Evolutionary conservation across 2,797 vertebrate species (phyloP), one percentile per base, ranked within the genome.

Genomic region (Mastacembelus armatus): DNA sequence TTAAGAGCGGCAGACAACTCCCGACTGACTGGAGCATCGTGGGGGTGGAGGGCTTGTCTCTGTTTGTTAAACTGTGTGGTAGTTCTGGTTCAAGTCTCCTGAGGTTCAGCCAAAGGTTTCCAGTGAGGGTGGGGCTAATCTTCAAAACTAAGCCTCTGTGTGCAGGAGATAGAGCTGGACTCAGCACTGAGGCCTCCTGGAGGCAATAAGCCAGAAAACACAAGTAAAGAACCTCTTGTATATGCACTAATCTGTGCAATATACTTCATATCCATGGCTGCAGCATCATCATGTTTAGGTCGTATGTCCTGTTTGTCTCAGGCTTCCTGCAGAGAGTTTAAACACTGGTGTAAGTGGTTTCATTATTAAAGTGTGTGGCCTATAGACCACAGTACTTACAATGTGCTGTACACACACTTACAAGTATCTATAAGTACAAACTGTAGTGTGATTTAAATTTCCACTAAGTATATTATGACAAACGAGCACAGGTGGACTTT

Each of bases 101-200:
- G 30, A 58, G 61, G 83, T 84, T 85, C 78, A 88, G 85, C 76
- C 74, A 80, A 78, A 77, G 80, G 74, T 69, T 71, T 72, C 36
- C 44, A 38, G 24, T 27, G 1, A 61, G 68, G 48, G 45, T 32
- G 49, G 66, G 32, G 51, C 32, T 66, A 66, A 68, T 68, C 64
- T 56, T 43, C 26, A n/a, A 48, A 69, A 54, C 32, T 56, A 35
- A 27, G 12, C 72, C 55, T 35, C 58, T 44, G 38, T 67, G 52
- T 19, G 47, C 16, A 5, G 16, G 1, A 29, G 49, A 63, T 29
- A 43, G 22, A 33, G 36, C 24, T 45, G 22, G 66, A 22, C 30
- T 47, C 26, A 18, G 56, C 56, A 16, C 55, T 29, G 49, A 9
- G 5, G 27, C 43, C 43, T 59, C 35, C 40, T 15, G 39, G 9